phyloP scores from a whole-genome alignment of 2,888 invertebrate genomes.

The Pristionchus fissidentatus region DNA sequence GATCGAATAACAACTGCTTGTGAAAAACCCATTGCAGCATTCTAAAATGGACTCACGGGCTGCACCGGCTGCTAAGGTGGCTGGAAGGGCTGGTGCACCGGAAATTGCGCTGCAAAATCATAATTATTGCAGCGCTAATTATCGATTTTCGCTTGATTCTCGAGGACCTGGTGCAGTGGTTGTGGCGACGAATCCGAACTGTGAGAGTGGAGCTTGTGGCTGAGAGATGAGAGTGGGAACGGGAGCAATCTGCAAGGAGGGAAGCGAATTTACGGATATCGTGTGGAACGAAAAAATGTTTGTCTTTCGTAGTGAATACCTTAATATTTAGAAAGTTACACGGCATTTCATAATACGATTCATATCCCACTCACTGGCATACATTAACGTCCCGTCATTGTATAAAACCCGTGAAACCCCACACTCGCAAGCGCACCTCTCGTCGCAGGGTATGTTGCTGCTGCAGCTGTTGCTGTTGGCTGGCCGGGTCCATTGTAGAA shows the following conservation, averaged over 20 bases:
- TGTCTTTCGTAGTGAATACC: no score
- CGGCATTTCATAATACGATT: no score
- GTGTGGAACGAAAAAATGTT: not conserved
- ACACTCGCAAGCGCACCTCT: not conserved
- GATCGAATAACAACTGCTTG: no score
- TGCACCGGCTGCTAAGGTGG: not conserved
- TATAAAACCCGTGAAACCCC: not conserved
- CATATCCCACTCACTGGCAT: no score
- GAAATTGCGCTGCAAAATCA: no score
- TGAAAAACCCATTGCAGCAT: no score
- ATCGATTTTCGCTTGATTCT: no score
- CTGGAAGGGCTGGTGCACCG: conserved; percentile 7
- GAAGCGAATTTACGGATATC: not conserved
- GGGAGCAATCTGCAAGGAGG: not conserved
- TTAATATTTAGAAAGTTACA: no score
- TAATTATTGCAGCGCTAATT: no score
- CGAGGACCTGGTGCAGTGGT: not conserved
- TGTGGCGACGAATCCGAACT: not conserved
- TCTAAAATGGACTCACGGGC: no score
- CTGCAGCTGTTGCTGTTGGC: conserved; percentile 4
- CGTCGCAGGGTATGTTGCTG: not conserved
- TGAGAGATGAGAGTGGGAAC: not conserved
- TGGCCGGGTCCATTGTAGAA: conserved; percentile 45
- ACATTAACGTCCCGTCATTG: not conserved
- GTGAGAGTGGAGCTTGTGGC: not conserved